Evolutionary conservation across 2,888 invertebrate species (phyloP), one percentile per base, ranked within the genome.

Genomic region (Emmelina monodactyla): DNA sequence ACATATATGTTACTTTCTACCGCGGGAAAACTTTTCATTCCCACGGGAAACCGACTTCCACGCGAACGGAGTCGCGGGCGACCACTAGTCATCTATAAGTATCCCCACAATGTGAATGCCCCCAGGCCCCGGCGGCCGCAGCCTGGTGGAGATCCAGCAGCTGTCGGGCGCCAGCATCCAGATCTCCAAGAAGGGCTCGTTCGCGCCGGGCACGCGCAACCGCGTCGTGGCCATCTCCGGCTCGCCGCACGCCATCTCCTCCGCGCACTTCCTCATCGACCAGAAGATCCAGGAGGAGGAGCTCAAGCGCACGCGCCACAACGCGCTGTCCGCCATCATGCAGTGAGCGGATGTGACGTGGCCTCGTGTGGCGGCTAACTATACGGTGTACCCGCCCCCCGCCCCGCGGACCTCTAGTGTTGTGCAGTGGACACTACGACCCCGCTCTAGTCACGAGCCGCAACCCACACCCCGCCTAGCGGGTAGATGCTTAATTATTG

Each of bases 141-240:
- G 94, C 75, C 87, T 97, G 68, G 92, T 95, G 62, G 97, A 97
- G 85, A 94, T 97, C 79, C 97, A 97, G 83, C 94, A 95, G 83
- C 86, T 91, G 82, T 95, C 94, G 66, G 95, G 96, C 73, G 95
- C 97, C 76, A 95, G 92, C 83, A 95, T 97, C 80, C 96, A 97
- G 84, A 97, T 97, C 82, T 95, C 95, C 54, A 97, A 97, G 86
- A 97, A 97, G 83, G 96, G 96, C 71, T 93, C 92, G 63, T 97
- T 94, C 84, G 93, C 94, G 60, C 96, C 97, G 50, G 96, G 96
- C 78, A 97, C 96, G 51, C 89, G 95, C 73, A 96, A 97, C 85
- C 91, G 97, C 66, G 93, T 96, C 80, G 97, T 97, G 52, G 94
- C 96, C 75, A 95, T 97, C 81, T 89, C 91, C 60, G 97, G 97